A percentile compares a stretch with the other conserved stretches of the same genome.
phyloP scores from a whole-genome alignment of 2,797 vertebrate species.

The Dendrocincla fuliginosa region DNA sequence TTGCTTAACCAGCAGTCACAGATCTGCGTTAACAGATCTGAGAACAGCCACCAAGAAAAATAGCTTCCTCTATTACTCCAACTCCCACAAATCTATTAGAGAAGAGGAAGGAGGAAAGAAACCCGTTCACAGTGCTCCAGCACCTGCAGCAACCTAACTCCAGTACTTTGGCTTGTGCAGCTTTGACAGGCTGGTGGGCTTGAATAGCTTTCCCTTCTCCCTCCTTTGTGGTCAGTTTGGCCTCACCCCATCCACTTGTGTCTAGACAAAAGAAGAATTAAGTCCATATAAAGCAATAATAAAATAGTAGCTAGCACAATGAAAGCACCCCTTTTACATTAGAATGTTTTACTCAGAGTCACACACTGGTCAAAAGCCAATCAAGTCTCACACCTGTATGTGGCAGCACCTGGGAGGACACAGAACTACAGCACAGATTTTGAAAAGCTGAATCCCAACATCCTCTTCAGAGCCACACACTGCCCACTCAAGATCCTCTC shows the following conservation, averaged over 20 bases:
- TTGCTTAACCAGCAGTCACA: slow-evolving; percentile 2
- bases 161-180: neutral
- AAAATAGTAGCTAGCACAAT: neutral
- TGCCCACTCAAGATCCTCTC: neutral
- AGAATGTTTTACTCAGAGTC: neutral
- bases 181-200: neutral
- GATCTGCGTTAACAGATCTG: neutral
- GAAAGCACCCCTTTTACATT: neutral
- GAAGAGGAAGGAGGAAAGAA: neutral
- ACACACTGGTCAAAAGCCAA: neutral
- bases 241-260: neutral
- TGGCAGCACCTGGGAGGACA: neutral
- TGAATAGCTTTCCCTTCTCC: neutral
- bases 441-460: neutral
- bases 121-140: neutral
- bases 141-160: neutral
- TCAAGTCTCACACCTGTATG: neutral
- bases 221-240: neutral
- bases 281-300: neutral
- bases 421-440: neutral
- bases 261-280: neutral
- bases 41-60: neutral
- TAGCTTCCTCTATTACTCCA: neutral
- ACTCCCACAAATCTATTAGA: neutral
- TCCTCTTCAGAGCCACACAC: neutral